Base-by-base conservation (phyloP, 2,113 vertebrate species). In the Gambusia affinis region DNA sequence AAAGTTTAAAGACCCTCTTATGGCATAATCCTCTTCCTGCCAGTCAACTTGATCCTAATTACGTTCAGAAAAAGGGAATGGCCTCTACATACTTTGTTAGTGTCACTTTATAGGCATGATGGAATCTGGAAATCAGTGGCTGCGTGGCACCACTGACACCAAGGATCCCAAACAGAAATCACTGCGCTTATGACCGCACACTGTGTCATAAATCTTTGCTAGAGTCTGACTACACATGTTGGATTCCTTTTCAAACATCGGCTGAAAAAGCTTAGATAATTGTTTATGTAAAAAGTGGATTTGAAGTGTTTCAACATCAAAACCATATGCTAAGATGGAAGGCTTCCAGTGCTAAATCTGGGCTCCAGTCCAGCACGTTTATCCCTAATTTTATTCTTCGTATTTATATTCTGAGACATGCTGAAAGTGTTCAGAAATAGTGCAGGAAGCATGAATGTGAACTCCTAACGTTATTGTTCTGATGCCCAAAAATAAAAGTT, bases 21-120 rank as follows among this genome's bases (percentile, higher is more conserved):
- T 39, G 28, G 54, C 72, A 68, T 80, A 82, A 90, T 82, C 81
- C 84, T 66, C 65, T 66, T 70, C 54, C 67, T 42, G 8, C 28
- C 77, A 69, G 37, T 62, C 72, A 67, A 78, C 70, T 62, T 8
- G 62, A 12, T 11, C 29, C 60, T 27, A 73, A 27, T 66, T 65
- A 61, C 62, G 61, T 27, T 81, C 39, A 54, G 72, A 79, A 71
- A 70, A 64, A 15, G 68, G 57, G 60, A 57, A 64, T 67, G 60
- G 60, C 33, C 70, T 73, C 12, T 65, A 82, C 30, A 27, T 28
- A 4, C 70, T 10, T 24, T 60, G 57, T 70, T 72, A 22, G 63
- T 87, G 72, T 86, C 62, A 7, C 82, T 78, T 90, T 85, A 17
- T 78, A 78, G 12, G 63, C 64, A 27, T 4, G 27, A 81, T 61